Evolutionary conservation across 35 echinoderm and acorn worm species (phyloP).

Genomic region (Amphiura filiformis): DNA sequence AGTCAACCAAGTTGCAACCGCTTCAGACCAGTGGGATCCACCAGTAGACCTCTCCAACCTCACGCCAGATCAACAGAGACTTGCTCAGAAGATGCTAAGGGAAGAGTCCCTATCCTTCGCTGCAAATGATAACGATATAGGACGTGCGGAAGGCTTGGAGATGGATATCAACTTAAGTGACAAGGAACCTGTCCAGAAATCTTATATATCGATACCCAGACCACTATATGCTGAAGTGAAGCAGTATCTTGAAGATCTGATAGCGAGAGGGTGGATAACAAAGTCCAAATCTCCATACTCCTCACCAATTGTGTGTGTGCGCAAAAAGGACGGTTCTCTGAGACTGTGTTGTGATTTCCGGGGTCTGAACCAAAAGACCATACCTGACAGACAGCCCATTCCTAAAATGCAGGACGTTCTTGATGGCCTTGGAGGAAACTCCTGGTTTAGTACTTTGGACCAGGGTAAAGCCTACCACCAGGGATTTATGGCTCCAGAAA

Average conservation of each 20-base stretch:
- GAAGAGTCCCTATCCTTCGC: constrained; percentile 35
- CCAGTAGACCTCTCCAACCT: constrained; percentile 37
- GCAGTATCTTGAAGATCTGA: constrained; percentile 43
- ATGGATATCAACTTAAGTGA: constrained; percentile 18
- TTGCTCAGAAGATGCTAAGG: constrained; percentile 32
- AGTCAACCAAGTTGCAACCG: background rate
- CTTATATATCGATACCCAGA: constrained; percentile 32
- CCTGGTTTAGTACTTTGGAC: constrained; percentile 46
- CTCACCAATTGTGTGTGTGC: constrained; percentile 52
- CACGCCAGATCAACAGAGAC: background rate
- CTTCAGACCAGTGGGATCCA: constrained; percentile 14
- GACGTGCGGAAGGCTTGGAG: background rate
- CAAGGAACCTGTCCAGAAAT: constrained; percentile 17
- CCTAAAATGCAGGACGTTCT: constrained; percentile 13
- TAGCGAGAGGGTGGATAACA: constrained; percentile 38
- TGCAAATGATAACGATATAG: constrained; percentile 19
- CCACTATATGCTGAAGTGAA: constrained; percentile 33
- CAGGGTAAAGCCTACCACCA: constrained; percentile 74
- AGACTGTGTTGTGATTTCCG: constrained; percentile 45
- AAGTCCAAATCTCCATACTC: constrained; percentile 50
- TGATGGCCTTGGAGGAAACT: constrained; percentile 15
- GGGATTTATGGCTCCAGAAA: constrained; percentile 51
- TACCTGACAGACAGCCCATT: constrained; percentile 23
- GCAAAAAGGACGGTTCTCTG: constrained; percentile 38
- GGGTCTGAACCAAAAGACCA: constrained; percentile 46